Percentiles rank a stretch among this genome's conserved stretches.
phyloP scores from a whole-genome alignment of 2,888 invertebrate genomes.

The Sarcophaga variegata region DNA sequence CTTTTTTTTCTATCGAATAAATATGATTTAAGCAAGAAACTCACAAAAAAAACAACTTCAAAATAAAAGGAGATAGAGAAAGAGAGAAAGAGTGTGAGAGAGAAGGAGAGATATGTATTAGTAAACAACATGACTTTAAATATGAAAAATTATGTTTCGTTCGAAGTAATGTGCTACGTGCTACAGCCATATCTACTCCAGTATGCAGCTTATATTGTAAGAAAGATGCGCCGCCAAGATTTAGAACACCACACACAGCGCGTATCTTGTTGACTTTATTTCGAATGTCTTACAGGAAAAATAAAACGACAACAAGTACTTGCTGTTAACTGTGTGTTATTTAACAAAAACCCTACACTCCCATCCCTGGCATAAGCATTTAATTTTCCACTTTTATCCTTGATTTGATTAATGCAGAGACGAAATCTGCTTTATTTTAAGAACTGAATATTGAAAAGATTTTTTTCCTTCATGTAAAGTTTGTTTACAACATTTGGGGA shows the following conservation, averaged over 20 bases:
- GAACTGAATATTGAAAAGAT: neutral
- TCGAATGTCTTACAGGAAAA: constrained; percentile 48
- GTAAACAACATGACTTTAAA: too few relatives aligned
- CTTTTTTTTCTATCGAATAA: too few relatives aligned
- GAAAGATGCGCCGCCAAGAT: neutral
- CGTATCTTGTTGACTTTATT: constrained; percentile 66
- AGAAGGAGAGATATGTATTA: neutral
- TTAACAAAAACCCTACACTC: neutral
- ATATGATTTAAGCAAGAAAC: too few relatives aligned
- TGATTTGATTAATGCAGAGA: neutral
- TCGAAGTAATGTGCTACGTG: too few relatives aligned
- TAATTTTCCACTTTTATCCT: neutral
- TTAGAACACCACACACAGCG: neutral
- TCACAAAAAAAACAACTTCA: neutral
- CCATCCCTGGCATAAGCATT: neutral
- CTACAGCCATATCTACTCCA: too few relatives aligned
- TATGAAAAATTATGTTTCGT: too few relatives aligned
- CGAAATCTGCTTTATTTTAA: neutral
- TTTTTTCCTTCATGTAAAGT: too few relatives aligned
- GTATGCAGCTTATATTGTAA: neutral
- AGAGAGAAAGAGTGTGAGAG: neutral
- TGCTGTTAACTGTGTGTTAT: neutral
- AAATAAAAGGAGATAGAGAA: neutral
- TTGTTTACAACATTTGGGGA: too few relatives aligned
- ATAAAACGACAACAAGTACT: constrained; percentile 28